Evolutionary conservation across 2,888 invertebrate species (phyloP).

Genomic region (Luperina testacea): DNA sequence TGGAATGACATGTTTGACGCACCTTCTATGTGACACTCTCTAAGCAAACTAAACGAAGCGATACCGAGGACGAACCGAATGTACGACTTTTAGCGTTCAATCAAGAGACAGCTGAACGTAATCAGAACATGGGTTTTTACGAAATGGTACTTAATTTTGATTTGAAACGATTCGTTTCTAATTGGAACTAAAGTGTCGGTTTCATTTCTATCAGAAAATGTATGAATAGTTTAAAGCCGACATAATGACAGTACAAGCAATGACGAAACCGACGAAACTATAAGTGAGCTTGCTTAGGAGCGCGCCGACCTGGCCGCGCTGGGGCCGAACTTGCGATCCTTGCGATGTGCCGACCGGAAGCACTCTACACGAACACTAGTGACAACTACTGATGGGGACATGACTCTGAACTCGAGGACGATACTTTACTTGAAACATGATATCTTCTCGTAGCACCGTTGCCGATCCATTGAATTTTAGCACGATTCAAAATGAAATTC

Average conservation of each 20-base stretch:
- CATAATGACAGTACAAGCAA: conserved; percentile 54
- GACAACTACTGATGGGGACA: conserved; percentile 81
- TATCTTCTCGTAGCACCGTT: conserved; percentile 86
- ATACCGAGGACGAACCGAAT: conserved; percentile 64
- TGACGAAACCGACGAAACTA: conserved; percentile 59
- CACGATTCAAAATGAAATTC: conserved; percentile 79
- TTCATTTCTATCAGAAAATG: conserved; percentile 47
- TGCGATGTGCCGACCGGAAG: conserved; percentile 73
- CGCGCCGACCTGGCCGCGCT: conserved; percentile 77
- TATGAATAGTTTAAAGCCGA: conserved; percentile 41
- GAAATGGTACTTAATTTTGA: conserved; percentile 44
- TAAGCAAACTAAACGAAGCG: conserved; percentile 84
- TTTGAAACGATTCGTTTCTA: conserved; percentile 38
- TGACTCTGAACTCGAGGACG: conserved; percentile 75
- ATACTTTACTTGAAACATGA: conserved; percentile 71
- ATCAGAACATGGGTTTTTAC: conserved; percentile 41
- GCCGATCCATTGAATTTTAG: conserved; percentile 80
- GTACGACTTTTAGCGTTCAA: conserved; percentile 48
- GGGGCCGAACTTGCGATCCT: conserved; percentile 67
- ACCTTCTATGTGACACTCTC: conserved; percentile 78
- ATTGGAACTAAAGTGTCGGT: conserved; percentile 54
- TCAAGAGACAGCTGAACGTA: conserved; percentile 48
- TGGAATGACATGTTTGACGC: conserved; percentile 87
- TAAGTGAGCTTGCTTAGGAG: conserved; percentile 83
- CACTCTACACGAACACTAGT: conserved; percentile 82